Evolutionary conservation across 2,888 invertebrate genomes (phyloP), one percentile per base, ranked within the genome.

Genomic region (Melikaiella ostensackeni): DNA sequence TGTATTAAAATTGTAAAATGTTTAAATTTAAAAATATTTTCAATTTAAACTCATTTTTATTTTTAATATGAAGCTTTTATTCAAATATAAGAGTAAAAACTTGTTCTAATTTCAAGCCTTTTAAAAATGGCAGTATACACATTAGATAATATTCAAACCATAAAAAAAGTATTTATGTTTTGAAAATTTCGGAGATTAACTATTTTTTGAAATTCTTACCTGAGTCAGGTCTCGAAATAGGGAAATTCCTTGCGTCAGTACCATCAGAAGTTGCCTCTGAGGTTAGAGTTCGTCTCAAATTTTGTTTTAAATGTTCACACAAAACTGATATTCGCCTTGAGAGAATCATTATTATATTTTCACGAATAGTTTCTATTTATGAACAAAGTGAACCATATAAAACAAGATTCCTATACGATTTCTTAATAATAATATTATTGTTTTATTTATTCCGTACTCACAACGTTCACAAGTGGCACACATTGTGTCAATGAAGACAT

Each of bases 271-370:
- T 33, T 35, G 61, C 13, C n/a, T 73, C 42, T 11, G 63, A 73
- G 30, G 77, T 50, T 50, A 50, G n/a, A 13, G 27, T 70, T 70
- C 70, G 50, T 21, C n/a, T 27, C n/a, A 70, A 55, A 70, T 55
- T 50, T n/a, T 70, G 70, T 70, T 70, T 55, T 55, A 70, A 70
- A 70, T 70, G 50, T 13, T 50, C 30, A 70, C 70, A 50, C n/a
- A 70, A 70, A 50, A 50, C 2, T 21, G 70, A 9, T 50, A 70
- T n/a, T 70, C 30, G n/a, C n/a, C 70, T 70, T 55, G 50, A 30
- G 19, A 55, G n/a, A 33, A 50, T 50, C 70, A 70, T 70, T 55
- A 30, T 55, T 55, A n/a, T 70, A 50, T 27, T n/a, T 6, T 50
- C n/a, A 33, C 5, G 6, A 46, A 27, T 9, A 33, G 0, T 33